These are phyloP conservation scores for Helostoma temminkii DNA, from an alignment of 2,797 vertebrate genomes.

Conservation along the genomic window DNA sequence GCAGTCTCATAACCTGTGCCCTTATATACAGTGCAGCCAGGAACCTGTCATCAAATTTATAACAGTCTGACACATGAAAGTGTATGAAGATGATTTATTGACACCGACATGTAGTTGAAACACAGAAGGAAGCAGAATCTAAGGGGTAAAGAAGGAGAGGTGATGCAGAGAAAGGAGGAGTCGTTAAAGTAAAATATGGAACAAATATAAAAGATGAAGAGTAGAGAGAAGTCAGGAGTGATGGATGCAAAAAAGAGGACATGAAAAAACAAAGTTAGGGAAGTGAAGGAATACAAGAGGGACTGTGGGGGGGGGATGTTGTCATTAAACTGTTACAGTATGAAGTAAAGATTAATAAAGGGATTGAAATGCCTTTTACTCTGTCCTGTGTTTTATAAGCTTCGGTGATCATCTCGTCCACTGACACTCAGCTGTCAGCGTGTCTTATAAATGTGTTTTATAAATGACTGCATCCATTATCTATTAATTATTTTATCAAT, in stretches of 20 bases:
- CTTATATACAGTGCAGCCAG: background rate
- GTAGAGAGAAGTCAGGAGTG: background rate
- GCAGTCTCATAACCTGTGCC: conserved; percentile 27
- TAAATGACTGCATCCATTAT: too few species aligned
- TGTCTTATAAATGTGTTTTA: too few species aligned
- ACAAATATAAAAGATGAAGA: background rate
- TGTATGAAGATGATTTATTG: conserved; percentile 19
- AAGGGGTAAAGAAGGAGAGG: too few species aligned
- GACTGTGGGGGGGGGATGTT: background rate
- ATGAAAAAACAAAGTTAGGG: background rate
- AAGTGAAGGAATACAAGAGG: background rate
- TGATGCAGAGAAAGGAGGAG: background rate
- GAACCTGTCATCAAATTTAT: background rate
- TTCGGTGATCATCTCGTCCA: conserved; percentile 25
- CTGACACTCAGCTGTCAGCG: conserved; percentile 30
- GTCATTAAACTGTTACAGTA: conserved; percentile 6
- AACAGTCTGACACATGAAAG: background rate
- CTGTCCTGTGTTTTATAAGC: too few species aligned
- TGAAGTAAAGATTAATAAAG: background rate
- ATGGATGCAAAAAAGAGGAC: background rate
- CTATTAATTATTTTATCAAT: too few species aligned
- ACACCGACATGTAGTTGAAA: background rate
- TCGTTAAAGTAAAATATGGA: background rate
- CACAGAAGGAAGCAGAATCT: too few species aligned
- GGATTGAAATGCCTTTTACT: conserved; percentile 6